Evolutionary conservation across 2,888 invertebrate species (phyloP), one percentile per base, ranked within the genome.

Genomic region (Dyspetes luteomarginatus): DNA sequence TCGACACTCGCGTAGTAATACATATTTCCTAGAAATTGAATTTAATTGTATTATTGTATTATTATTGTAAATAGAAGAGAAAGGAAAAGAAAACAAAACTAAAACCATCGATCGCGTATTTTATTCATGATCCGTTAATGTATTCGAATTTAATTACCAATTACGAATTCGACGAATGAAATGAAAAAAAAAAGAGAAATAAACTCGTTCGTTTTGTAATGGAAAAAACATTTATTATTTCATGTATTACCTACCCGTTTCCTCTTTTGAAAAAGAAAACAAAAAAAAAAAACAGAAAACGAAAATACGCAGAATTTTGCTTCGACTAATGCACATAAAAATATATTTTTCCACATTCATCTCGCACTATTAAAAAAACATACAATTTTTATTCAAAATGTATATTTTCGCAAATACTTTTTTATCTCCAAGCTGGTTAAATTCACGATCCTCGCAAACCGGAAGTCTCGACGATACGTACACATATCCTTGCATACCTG

Each of bases 21-120:
- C n/a, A n/a, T 64, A 73, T 80, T 82, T 81, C 80, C 62, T 82
- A 84, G 81, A 80, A 78, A 75, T 81, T 71, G 52, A 80, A 81
- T 77, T 81, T 64, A 64, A 73, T 64, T 81, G 56, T 81, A 81
- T 81, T 64, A 69, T 78, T 81, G 81, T 81, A 81, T 81, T 74
- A 81, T 81, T 81, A 65, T 69, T 77, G 77, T 77, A 77, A 77
- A 78, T 77, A 81, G 73, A 73, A 30, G 15, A 41, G 48, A 55
- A 19, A 24, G 45, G 36, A 50, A 45, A 60, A 19, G 17, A 7
- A 67, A 60, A 28, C 67, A 17, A 64, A 36, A 24, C 67, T 26
- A 50, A 72, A 50, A 43, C 22, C 50, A 43, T 58, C 60, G 65
- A 72, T 52, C 36, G 45, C 67, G 77, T 72, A 73, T 68, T 65